A percentile compares a stretch with the other conserved stretches of the same genome.
phyloP scores from a whole-genome alignment of 2,888 invertebrate genomes.

The Halocaridina rubra region DNA sequence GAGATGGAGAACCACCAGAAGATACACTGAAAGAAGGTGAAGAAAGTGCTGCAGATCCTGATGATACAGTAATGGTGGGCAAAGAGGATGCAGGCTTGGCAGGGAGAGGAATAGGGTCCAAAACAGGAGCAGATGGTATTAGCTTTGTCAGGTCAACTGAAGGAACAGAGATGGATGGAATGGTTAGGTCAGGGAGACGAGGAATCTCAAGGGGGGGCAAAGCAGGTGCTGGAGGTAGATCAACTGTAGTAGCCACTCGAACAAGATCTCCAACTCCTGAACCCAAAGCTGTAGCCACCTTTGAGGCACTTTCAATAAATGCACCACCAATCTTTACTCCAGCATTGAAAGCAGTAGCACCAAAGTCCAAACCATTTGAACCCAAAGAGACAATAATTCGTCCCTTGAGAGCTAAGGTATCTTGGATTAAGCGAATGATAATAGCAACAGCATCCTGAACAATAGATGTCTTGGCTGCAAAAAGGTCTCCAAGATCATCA shows the following conservation, averaged over 20 bases:
- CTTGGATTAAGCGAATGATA: constrained; percentile 49
- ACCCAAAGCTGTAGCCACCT: constrained; percentile 45
- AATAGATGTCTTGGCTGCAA: constrained; percentile 52
- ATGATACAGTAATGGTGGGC: neutral
- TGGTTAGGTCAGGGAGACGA: neutral
- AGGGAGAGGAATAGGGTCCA: neutral
- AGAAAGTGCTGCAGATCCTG: neutral
- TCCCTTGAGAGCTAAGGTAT: constrained; percentile 57
- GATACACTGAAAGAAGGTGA: neutral
- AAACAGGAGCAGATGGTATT: neutral
- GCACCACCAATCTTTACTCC: constrained; percentile 54
- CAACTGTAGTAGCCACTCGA: constrained; percentile 26
- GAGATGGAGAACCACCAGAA: neutral
- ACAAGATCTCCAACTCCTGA: constrained; percentile 55
- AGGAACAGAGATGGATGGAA: neutral
- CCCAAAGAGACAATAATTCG: constrained; percentile 53
- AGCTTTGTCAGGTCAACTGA: constrained; percentile 21
- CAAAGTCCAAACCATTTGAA: constrained; percentile 42
- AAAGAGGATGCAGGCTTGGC: neutral
- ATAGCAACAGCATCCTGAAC: constrained; percentile 55
- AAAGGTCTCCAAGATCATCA: constrained; percentile 52
- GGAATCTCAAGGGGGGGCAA: constrained; percentile 37
- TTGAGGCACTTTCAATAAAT: constrained; percentile 44
- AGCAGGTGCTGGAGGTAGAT: constrained; percentile 48
- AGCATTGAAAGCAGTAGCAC: constrained; percentile 49